phyloP scores from a whole-genome alignment of 2,888 invertebrate genomes.

The Idaea aversata region DNA sequence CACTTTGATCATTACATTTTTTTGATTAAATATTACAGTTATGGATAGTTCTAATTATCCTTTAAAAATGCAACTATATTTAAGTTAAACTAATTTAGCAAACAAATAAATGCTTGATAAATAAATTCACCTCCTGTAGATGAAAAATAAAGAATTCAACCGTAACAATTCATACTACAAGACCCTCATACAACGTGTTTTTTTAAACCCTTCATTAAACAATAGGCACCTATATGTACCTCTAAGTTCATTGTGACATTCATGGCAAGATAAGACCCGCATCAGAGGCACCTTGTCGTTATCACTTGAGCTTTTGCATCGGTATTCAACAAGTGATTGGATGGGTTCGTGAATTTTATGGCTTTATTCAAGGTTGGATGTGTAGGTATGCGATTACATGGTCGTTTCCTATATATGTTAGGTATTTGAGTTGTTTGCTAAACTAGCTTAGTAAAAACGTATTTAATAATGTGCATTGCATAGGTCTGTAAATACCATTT shows the following conservation, averaged over 20 bases:
- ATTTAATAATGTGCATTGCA: no score
- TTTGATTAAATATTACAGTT: no score
- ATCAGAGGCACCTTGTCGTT: constrained; percentile 37
- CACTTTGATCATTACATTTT: no score
- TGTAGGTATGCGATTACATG: constrained; percentile 9
- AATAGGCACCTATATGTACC: constrained; percentile 34
- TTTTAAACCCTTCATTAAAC: not conserved
- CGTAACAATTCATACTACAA: constrained; percentile 16
- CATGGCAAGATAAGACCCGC: constrained; percentile 67
- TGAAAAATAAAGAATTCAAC: constrained; percentile 11
- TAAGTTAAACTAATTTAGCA: no score
- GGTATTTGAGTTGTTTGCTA: not conserved
- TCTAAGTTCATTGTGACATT: constrained; percentile 31
- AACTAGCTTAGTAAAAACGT: no score
- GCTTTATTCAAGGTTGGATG: constrained; percentile 26
- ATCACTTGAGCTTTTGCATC: constrained; percentile 21
- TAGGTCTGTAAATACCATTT: no score
- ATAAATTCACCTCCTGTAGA: not conserved
- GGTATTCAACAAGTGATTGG: constrained; percentile 31
- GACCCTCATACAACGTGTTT: constrained; percentile 50
- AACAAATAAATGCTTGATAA: not conserved
- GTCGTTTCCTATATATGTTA: not conserved
- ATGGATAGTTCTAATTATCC: no score
- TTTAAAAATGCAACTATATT: no score
- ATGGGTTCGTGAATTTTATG: constrained; percentile 2